Evolutionary conservation across 2,888 invertebrate species (phyloP), one percentile per base, ranked within the genome.

Genomic region (Leptopilina syphax): DNA sequence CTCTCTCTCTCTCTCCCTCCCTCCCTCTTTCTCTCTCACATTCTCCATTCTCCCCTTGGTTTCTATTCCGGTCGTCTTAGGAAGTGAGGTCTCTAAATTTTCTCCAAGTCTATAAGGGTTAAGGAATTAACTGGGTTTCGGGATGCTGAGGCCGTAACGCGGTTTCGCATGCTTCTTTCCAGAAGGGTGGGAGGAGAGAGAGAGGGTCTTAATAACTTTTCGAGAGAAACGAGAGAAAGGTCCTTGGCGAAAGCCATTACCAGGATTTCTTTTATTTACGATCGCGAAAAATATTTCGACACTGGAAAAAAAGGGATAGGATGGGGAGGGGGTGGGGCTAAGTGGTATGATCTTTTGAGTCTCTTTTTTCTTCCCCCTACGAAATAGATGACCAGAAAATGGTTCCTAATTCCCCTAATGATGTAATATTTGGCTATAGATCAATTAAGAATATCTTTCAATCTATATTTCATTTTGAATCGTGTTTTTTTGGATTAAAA

Each of bases 251-350:
- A 89, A 90, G 88, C 89, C 89, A 91, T 91, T 90, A 91, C 90
- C 86, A 90, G 91, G 90, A 91, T 91, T 90, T 91, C 90, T 91
- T 90, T 91, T 91, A 91, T 91, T 91, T 91, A 91, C 89, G 90
- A 86, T 87, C 87, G 87, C 88, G 86, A 88, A 87, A 86, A 88
- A 85, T 83, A 77, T 85, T 76, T 77, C 77, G 81, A 63, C 79
- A 79, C 70, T 63, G 70, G 73, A 79, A 81, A 54, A 70, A 76
- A 47, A 65, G 44, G 57, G 10, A 27, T 12, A 8, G 65, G 12
- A 41, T 12, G n/a, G 63, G 18, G 7, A 44, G 44, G 12, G 24
- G 24, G 12, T 84, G 78, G 83, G 78, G 86, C 88, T 87, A 87
- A 89, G 90, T 89, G 88, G 89, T 86, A 87, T 88, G 88, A 90